A percentile compares a stretch with the other conserved stretches of the same genome.
phyloP scores from a whole-genome alignment of 1,140 invertebrate species.

The Holcopasites calliopsidis region DNA sequence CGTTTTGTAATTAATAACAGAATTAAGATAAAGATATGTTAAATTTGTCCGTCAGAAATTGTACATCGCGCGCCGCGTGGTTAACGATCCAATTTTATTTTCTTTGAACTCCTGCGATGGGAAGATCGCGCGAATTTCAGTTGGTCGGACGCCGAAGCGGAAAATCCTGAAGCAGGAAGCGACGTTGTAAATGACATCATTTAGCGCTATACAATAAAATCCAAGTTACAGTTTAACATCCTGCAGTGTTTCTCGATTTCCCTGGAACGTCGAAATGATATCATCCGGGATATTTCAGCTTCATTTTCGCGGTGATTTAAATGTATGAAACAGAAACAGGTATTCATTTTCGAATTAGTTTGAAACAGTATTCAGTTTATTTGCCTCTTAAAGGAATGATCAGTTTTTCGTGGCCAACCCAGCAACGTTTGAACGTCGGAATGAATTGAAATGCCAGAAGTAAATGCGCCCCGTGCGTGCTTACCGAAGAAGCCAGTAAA shows the following conservation, averaged over 20 bases:
- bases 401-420: neutral
- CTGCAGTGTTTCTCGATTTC: neutral
- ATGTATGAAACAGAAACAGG: too few species aligned
- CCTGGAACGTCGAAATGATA: neutral
- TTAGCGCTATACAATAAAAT: slow-evolving; percentile 50
- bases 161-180: neutral
- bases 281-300: neutral
- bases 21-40: neutral
- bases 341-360: too few species aligned
- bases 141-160: neutral
- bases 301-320: neutral
- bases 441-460: slow-evolving; percentile 5
- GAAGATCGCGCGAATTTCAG: neutral
- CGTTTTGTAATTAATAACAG: slow-evolving; percentile 7
- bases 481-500: neutral
- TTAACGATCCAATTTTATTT: neutral
- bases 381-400: too few species aligned
- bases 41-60: neutral
- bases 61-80: neutral
- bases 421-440: neutral
- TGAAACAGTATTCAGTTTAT: too few species aligned
- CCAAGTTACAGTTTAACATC: slow-evolving; percentile 14
- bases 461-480: neutral
- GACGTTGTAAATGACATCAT: slow-evolving; percentile 41
- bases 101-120: neutral